These are phyloP conservation scores for Ascidia mentula DNA, from an alignment of 23 tunicate genomes.

Conservation along the genomic window DNA sequence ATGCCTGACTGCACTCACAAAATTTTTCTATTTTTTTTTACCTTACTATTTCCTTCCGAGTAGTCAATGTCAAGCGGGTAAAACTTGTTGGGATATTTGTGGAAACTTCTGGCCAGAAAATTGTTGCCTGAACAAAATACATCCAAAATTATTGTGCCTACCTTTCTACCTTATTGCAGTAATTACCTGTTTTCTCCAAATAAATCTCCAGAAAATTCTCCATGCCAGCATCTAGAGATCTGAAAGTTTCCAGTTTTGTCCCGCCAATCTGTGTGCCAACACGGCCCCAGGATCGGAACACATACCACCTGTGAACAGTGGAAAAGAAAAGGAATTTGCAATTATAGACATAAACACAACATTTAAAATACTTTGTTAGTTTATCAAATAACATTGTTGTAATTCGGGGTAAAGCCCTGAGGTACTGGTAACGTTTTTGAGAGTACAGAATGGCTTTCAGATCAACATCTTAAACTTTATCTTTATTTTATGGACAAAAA, in stretches of 20 bases:
- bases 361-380: neutral
- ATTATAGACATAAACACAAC: neutral
- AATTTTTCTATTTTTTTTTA: too few species aligned
- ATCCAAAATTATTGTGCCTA: too few species aligned
- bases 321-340: neutral
- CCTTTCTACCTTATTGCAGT: neutral
- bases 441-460: too few species aligned
- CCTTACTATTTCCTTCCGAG: constrained; percentile 61
- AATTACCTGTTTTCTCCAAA: constrained; percentile 91
- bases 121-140: constrained; percentile 75
- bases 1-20: too few species aligned
- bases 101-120: constrained; percentile 57
- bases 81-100: constrained; percentile 63
- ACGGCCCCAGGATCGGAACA: constrained; percentile 97
- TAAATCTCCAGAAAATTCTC: constrained; percentile 48
- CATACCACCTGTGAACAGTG: constrained; percentile 47
- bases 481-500: too few species aligned
- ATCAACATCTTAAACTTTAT: too few species aligned
- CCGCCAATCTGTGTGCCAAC: constrained; percentile 96
- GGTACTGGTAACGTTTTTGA: too few species aligned
- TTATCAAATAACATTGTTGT: too few species aligned
- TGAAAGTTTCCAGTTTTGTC: constrained; percentile 70
- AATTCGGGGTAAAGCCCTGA: too few species aligned
- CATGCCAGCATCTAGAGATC: constrained; percentile 25
- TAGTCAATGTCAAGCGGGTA: constrained; percentile 94